Evolutionary conservation across 2,797 vertebrate species (phyloP), one percentile per base, ranked within the genome.

Genomic region (Danionella dracula): DNA sequence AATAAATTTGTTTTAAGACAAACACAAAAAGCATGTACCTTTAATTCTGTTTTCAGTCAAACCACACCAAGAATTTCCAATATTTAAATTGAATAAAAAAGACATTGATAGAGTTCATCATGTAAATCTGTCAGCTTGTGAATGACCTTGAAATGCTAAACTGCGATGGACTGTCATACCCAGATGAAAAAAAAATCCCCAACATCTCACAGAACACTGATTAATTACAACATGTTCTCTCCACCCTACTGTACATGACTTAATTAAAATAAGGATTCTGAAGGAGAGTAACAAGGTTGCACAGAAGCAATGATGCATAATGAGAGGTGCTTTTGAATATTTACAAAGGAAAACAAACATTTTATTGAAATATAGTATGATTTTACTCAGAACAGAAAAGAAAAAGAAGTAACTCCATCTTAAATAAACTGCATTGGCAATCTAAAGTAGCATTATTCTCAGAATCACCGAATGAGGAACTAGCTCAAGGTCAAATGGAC

Each of bases 111-210:
- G 72, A 78, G 75, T 75, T 74, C 79, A 82, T 83, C 81, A 81
- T 83, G 82, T 74, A 72, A 76, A 65, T 79, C 70, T 78, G 77
- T 83, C 78, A 82, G 79, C 79, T 63, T 81, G 76, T 66, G 45
- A 76, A 72, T 60, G 76, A 82, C 79, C 81, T 84, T 83, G 78
- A 83, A 61, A 75, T 49, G 27, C 74, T 77, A 71, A 72, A 64
- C 49, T 1, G 38, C 46, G 50, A 37, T 44, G 55, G 61, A 53
- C 8, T 40, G 32, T 53, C 41, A 50, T 13, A 44, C 9, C 7
- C n/a, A 46, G 31, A 31, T n/a, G 35, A 38, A 56, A 53, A 35
- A 23, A 27, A 41, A 32, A 19, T 12, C 19, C 4, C 41, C 40
- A 4, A 19, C 16, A 8, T 21, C 9, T 40, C 55, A 9, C 13